Percentiles rank a stretch among this genome's conserved stretches.
phyloP scores from a whole-genome alignment of 2,113 vertebrate species.

The Tetrao urogallus region DNA sequence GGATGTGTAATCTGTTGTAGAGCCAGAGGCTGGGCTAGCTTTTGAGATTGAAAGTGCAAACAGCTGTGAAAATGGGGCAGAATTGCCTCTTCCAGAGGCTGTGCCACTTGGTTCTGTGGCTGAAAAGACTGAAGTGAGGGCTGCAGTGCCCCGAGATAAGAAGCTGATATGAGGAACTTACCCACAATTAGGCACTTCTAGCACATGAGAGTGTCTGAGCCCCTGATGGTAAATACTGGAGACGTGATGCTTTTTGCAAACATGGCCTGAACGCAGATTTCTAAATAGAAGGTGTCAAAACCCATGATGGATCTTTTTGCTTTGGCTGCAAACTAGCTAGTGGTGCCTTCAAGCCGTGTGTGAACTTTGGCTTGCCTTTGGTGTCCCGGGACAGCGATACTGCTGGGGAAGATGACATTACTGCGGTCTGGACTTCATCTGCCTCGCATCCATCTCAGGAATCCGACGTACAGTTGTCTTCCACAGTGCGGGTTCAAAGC shows the following conservation, averaged over 20 bases:
- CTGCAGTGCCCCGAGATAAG: background rate
- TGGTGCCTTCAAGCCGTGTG: constrained; percentile 24
- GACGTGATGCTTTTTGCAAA: background rate
- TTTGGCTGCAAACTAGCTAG: constrained; percentile 46
- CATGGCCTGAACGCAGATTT: background rate
- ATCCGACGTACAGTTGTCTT: constrained; percentile 51
- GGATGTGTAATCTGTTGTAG: background rate
- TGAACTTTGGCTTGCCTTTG: constrained; percentile 63
- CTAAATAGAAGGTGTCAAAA: constrained; percentile 1
- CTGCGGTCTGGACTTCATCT: constrained; percentile 60
- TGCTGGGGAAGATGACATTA: constrained; percentile 47
- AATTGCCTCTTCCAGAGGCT: background rate
- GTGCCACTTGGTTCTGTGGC: background rate
- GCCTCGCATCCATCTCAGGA: constrained; percentile 35
- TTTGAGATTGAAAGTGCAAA: background rate
- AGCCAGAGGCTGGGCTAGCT: rapidly evolving
- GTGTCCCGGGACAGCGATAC: background rate
- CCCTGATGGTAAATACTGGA: background rate
- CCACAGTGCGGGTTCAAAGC: constrained; percentile 46
- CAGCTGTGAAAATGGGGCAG: background rate
- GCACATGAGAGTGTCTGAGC: background rate
- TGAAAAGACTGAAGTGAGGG: background rate
- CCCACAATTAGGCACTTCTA: background rate
- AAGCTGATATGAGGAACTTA: background rate
- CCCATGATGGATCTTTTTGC: background rate